phyloP scores from a whole-genome alignment of 1,140 invertebrate species.

The Drosophila melanogaster region Release_6_plus_ISO1_MT NC_004354.4:3916001-3916500 shows the following conservation, averaged over 20 bases:
- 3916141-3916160: slow-evolving; percentile 17
- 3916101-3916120: slow-evolving; percentile 50
- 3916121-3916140: slow-evolving; percentile 46
- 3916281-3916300: neutral
- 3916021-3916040: slow-evolving; percentile 70
- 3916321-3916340: slow-evolving; percentile 2
- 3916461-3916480: no score
- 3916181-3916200: slow-evolving; percentile 18
- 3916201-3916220: slow-evolving; percentile 11
- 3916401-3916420: no score
- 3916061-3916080: slow-evolving; percentile 15
- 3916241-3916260: slow-evolving; percentile 33
- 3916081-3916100: slow-evolving; percentile 13
- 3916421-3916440: no score
- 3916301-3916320: slow-evolving; percentile 9
- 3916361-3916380: no score
- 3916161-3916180: slow-evolving; percentile 52
- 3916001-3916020: slow-evolving; percentile 46
- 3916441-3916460: no score
- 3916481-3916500: no score
- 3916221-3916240: slow-evolving; percentile 1
- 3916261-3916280: slow-evolving; percentile 20
- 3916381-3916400: no score
- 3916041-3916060: slow-evolving; percentile 43
- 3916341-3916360: no score